A percentile compares a stretch with the other conserved stretches of the same genome.
Evolutionary conservation across 2,888 invertebrate genomes (phyloP).

Genomic region (Mythimna ferrago): DNA sequence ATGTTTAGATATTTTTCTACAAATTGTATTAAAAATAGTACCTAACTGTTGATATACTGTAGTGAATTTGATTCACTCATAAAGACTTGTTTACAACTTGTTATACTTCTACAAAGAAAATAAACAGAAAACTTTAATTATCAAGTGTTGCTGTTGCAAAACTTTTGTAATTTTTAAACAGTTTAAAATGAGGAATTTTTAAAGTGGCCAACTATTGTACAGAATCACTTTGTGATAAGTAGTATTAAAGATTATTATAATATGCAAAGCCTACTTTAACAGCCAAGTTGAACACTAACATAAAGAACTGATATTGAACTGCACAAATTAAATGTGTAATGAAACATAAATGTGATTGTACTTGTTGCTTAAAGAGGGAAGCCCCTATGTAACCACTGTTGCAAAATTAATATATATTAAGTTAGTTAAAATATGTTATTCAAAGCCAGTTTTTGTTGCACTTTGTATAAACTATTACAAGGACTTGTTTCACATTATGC

Average conservation of each 20-base stretch:
- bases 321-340: constrained; percentile 47
- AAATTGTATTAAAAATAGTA: constrained; percentile 57
- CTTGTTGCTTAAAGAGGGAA: constrained; percentile 56
- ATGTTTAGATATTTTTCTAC: constrained; percentile 67
- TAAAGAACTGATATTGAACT: constrained; percentile 65
- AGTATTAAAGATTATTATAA: constrained; percentile 71
- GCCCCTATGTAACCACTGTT: constrained; percentile 55
- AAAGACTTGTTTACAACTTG: constrained; percentile 68
- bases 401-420: constrained; percentile 54
- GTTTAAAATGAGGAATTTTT: constrained; percentile 58
- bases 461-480: constrained; percentile 49
- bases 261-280: constrained; percentile 69
- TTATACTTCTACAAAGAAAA: constrained; percentile 53
- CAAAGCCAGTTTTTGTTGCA: constrained; percentile 50
- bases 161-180: constrained; percentile 65
- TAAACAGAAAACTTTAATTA: constrained; percentile 36
- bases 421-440: constrained; percentile 55
- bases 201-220: constrained; percentile 74
- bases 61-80: constrained; percentile 65
- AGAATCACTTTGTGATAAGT: constrained; percentile 74
- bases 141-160: constrained; percentile 55
- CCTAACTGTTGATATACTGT: constrained; percentile 49
- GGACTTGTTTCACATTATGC: constrained; percentile 55
- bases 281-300: constrained; percentile 50
- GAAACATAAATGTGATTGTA: constrained; percentile 47